A percentile compares a stretch with the other conserved stretches of the same genome.
Evolutionary conservation across 2,113 vertebrate genomes (phyloP).

Genomic region (Pollimyrus isidori): DNA sequence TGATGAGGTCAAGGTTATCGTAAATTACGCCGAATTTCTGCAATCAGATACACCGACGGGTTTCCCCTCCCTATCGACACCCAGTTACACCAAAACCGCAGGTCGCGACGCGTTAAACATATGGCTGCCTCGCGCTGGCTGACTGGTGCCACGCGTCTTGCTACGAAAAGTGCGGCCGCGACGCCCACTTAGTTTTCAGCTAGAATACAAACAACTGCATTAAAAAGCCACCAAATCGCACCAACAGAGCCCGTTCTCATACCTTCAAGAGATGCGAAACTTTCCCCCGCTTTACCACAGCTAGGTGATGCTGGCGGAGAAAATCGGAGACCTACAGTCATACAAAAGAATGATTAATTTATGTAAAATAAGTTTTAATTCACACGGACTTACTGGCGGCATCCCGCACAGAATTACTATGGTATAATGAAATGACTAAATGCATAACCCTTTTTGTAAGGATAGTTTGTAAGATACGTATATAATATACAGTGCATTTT

Average conservation of each 20-base stretch:
- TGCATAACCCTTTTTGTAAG: neutral
- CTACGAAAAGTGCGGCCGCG: neutral
- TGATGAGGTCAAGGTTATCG: neutral
- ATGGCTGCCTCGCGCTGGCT: neutral
- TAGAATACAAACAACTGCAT: neutral
- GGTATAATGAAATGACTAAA: neutral
- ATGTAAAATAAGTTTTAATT: neutral
- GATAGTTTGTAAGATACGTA: neutral
- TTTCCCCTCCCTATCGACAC: neutral
- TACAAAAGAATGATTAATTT: neutral
- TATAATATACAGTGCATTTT: neutral
- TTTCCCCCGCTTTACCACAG: neutral
- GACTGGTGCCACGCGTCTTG: too few species aligned
- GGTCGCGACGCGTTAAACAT: neutral
- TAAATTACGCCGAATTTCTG: neutral
- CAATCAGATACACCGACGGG: neutral
- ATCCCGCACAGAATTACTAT: neutral
- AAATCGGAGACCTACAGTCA: neutral
- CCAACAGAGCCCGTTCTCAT: neutral
- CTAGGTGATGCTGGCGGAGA: neutral
- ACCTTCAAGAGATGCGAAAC: neutral
- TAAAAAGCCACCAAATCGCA: slow-evolving; percentile 29
- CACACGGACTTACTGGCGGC: neutral
- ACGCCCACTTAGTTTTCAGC: neutral
- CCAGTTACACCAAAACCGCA: neutral